phyloP scores from a whole-genome alignment of 2,888 invertebrate genomes.

The Andricus quercusramuli region DNA sequence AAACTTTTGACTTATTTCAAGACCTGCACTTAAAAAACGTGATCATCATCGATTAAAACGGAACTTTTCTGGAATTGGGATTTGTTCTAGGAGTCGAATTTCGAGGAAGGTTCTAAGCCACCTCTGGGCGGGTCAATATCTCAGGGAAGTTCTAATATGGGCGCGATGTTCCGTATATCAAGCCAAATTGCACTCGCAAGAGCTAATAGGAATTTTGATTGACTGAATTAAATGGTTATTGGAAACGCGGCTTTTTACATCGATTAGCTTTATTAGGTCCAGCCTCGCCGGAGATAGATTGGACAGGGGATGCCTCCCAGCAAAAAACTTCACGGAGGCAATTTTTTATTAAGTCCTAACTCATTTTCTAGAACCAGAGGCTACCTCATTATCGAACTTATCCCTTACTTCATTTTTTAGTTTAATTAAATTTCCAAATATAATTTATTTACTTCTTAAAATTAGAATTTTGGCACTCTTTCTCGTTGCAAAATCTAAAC shows the following conservation, averaged over 20 bases:
- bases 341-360: slow-evolving; percentile 70
- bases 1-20: background rate
- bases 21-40: too few species aligned
- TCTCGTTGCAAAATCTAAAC: background rate
- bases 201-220: slow-evolving; percentile 78
- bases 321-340: slow-evolving; percentile 62
- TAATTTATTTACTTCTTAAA: background rate
- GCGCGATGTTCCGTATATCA: slow-evolving; percentile 71
- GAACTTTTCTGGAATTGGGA: background rate
- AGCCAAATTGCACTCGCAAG: slow-evolving; percentile 73
- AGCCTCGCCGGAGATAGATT: slow-evolving; percentile 16
- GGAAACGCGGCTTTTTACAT: slow-evolving; percentile 73
- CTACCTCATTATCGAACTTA: slow-evolving; percentile 62
- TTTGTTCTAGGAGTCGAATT: slow-evolving; percentile 45
- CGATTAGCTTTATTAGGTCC: slow-evolving; percentile 44
- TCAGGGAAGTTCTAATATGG: slow-evolving; percentile 74
- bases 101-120: slow-evolving; percentile 63
- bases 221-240: slow-evolving; percentile 78
- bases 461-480: background rate
- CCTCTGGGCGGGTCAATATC: slow-evolving; percentile 71
- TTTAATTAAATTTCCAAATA: background rate
- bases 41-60: too few species aligned
- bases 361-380: slow-evolving; percentile 69
- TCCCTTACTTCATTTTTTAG: slow-evolving; percentile 45
- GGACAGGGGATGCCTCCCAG: background rate